Evolutionary conservation across 2,113 vertebrate species (phyloP).

Genomic region (Axis porcinus): DNA sequence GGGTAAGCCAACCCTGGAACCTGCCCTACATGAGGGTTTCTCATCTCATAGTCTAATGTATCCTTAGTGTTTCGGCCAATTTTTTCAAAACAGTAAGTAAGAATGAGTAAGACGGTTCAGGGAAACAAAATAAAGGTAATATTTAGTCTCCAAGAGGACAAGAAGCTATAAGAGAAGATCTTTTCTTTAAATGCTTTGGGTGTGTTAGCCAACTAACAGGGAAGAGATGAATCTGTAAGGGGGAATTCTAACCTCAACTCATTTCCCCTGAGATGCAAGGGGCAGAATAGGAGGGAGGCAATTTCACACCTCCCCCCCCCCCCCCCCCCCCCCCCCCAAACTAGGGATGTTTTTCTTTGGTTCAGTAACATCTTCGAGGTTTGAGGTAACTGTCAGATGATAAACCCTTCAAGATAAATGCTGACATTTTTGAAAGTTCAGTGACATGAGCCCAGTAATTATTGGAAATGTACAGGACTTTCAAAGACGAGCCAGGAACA

Average conservation of each 20-base stretch:
- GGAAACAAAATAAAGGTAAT: not conserved
- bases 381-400: not conserved
- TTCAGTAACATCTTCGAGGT: not conserved
- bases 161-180: not conserved
- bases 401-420: not conserved
- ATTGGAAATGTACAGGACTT: not conserved
- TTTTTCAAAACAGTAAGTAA: not conserved
- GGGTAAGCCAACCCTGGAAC: not conserved
- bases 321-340: not conserved
- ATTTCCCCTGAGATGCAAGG: not conserved
- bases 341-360: not conserved
- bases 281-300: not conserved
- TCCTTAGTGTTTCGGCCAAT: not conserved
- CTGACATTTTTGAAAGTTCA: not conserved
- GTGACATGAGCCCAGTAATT: not conserved
- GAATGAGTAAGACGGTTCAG: not conserved
- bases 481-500: not conserved
- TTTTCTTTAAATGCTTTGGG: not conserved
- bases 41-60: fast-evolving
- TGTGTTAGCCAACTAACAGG: not conserved
- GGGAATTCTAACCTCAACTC: not conserved
- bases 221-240: not conserved
- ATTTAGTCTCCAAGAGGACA: not conserved
- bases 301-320: no score
- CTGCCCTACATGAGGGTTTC: not conserved